Base-by-base conservation (phyloP, 2,797 vertebrate species). In the Xyrichtys novacula region DNA sequence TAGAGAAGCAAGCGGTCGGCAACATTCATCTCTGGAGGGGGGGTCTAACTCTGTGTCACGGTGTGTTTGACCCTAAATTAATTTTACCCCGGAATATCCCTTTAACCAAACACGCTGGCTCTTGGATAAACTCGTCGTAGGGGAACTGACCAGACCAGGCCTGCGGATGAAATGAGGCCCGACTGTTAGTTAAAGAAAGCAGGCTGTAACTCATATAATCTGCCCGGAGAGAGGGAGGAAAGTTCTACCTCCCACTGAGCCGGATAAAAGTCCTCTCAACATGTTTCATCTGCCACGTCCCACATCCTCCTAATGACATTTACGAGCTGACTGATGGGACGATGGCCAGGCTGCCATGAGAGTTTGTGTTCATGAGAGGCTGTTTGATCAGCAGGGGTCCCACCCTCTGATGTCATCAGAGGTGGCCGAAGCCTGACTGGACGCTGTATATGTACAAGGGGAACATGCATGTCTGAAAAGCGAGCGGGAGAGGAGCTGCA, bases 271-370 rank as follows among this genome's bases (percentile, higher is more conserved):
- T 80, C 57, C 69, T 56, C 67, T 61, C 57, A 19, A 54, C 75
- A 60, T 19, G 84, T 67, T 83, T 70, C 71, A 73, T 78, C 78
- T 57, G 74, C 57, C 79, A 71, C 55, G 54, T 83, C 78, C 80
- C 70, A 72, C 78, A 53, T 74, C 80, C 74, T 58, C 9, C 48
- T 57, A 4, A 53, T 69, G 86, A 89, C 85, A 67, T 90, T 91
- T 90, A 91, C 54, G 79, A 91, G 81, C 88, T 90, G 90, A 80
- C 29, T 68, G 83, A 84, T 57, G 75, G 76, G 88, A 91, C 83
- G 54, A 71, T 77, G 59, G 44, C 76, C 88, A 91, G 90, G 71
- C 67, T 2, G 73, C 73, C 14, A n/a, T n/a, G n/a, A n/a, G n/a
- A n/a, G 31, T n/a, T 40, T 16, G 43, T 11, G 56, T 56, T 50